Base-by-base conservation (phyloP, 1,140 invertebrate genomes). In the Trissolcus basalis region DNA sequence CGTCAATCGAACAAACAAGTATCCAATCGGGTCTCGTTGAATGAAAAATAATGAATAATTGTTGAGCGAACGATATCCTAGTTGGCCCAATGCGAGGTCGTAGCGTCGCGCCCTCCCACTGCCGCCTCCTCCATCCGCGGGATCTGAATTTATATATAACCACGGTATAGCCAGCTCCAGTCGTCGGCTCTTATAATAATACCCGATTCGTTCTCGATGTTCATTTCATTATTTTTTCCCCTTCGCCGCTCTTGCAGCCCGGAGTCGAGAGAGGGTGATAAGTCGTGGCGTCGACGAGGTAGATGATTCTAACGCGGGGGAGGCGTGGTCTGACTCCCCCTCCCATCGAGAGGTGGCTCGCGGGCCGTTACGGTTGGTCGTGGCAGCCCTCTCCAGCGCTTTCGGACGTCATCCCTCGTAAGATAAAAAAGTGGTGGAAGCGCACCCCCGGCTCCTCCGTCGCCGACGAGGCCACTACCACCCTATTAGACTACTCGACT, bases 171-270 rank as follows among this genome's bases (percentile, higher is more conserved):
- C 78, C 78, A 82, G 65, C 75, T 78, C 61, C 76, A 80, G 78
- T 78, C 68, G 74, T 75, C 65, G 51, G 50, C 81, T 86, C 83
- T 84, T 87, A 87, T 87, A 87, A 88, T 87, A 88, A 88, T 88
- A 86, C 83, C 81, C 79, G 80, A 81, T 86, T 84, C 80, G 80
- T 59, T 71, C 77, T 75, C 82, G 86, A 88, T 88, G 87, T 86
- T 88, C 86, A 88, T 88, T 88, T 88, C 86, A 87, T 88, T 87
- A 87, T 87, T 87, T 87, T 86, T 85, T 85, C 80, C 77, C 70
- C 61, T 74, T 80, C 63, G 68, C 65, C 64, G 54, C 70, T 73
- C 74, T 60, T 58, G 48, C 63, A 76, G 67, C 39, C 72, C 74
- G 61, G 56, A 64, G 53, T 65, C 77, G 77, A 67, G 81, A 86